Evolutionary conservation across 1,140 invertebrate species (phyloP).

Genomic region (Ptiloglossa arizonensis): DNA sequence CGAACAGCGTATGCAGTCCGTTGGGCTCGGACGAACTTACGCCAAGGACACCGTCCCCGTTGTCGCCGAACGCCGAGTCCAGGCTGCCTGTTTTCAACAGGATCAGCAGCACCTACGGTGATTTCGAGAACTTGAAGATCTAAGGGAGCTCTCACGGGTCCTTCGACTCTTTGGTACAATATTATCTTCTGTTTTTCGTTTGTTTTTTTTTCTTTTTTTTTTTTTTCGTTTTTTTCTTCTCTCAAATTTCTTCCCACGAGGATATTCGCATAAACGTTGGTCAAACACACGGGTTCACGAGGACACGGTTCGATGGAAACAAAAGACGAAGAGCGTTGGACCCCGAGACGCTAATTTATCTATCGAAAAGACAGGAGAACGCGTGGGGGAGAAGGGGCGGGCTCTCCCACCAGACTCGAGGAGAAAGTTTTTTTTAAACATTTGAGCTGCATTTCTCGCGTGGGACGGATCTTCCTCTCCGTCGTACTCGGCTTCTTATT

Average conservation of each 20-base stretch:
- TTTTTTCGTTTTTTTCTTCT: background rate
- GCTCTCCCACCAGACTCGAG: slow-evolving; percentile 32
- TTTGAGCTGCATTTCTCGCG: slow-evolving; percentile 2
- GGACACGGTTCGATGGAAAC: background rate
- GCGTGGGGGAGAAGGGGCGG: slow-evolving; percentile 9
- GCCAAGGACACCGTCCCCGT: slow-evolving; percentile 79
- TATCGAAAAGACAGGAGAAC: slow-evolving; percentile 36
- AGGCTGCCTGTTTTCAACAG: slow-evolving; percentile 88
- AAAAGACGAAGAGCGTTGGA: slow-evolving; percentile 20
- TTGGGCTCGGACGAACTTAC: slow-evolving; percentile 70
- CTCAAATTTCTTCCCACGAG: background rate
- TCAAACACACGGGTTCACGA: no score
- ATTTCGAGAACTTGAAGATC: slow-evolving; percentile 84
- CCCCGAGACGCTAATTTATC: slow-evolving; percentile 13
- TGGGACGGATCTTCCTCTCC: slow-evolving; percentile 19
- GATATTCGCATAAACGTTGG: no score
- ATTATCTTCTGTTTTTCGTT: background rate
- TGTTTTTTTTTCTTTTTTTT: background rate
- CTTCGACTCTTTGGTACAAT: slow-evolving; percentile 16
- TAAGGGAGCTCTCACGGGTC: slow-evolving; percentile 54
- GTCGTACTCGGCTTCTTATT: slow-evolving; percentile 51
- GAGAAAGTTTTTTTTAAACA: slow-evolving; percentile 24
- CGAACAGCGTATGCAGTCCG: slow-evolving; percentile 52
- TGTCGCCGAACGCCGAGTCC: slow-evolving; percentile 77
- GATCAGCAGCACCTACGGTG: slow-evolving; percentile 84